Evolutionary conservation across 1,140 invertebrate species (phyloP), one percentile per base, ranked within the genome.

Genomic region (Dendroctonus valens): DNA sequence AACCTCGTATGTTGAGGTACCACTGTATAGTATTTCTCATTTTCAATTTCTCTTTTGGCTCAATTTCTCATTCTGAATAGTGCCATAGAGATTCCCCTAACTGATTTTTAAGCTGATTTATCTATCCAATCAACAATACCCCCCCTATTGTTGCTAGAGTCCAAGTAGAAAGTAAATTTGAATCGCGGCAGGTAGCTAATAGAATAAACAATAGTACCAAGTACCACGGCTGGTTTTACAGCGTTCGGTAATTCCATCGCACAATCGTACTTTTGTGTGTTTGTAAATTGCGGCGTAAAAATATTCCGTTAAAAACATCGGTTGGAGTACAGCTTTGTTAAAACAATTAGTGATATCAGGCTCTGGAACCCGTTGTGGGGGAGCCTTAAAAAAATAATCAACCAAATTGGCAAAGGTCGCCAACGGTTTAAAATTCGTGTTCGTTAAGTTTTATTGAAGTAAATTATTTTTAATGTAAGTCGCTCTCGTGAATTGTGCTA

Each of bases 181-280:
- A 38, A 49, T 49, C 46, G 58, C 58, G 44, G 58, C 58, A 59
- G 58, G 58, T 59, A 59, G 58, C 37, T 15, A 8, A 48, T 59
- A 59, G 58, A 59, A 49, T 59, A 59, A 59, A 59, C 58, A 59
- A 59, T 59, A 59, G 46, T 54, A 26, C 38, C 37, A 39, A 59
- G 58, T 59, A 48, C 58, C 9, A 15, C 46, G 44, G 44, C 44
- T 59, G 11, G 44, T 50, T 11, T 59, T 59, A 59, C 58, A 26
- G 26, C 26, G 26, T 26, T 26, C 26, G 26, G 26, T 26, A 26
- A 26, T 26, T 26, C 26, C 26, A 26, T 26, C 26, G 26, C 26
- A 3, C 26, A 3, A 26, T 26, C 26, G 26, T 26, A 26, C 26
- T 26, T 26, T 26, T 26, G 26, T 3, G 26, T 26, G 26, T 26